phyloP scores from a whole-genome alignment of 2,113 vertebrate species.

The Astur gentilis region DNA sequence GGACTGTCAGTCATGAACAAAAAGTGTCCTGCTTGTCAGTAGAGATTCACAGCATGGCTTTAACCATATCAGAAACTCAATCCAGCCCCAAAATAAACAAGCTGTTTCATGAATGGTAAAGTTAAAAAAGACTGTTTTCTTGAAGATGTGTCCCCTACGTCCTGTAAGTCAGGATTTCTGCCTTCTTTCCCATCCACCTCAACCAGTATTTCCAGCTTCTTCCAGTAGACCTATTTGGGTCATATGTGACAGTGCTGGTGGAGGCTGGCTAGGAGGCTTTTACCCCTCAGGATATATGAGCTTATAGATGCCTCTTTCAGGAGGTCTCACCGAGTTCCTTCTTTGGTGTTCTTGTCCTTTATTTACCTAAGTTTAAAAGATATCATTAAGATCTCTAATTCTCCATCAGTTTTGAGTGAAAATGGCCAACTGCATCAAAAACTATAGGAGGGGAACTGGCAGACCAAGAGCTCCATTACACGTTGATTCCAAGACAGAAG shows the following conservation, averaged over 20 bases:
- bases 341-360: neutral
- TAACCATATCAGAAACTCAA: neutral
- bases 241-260: neutral
- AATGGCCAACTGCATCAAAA: neutral
- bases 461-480: neutral
- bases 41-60: neutral
- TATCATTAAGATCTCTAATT: neutral
- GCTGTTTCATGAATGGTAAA: neutral
- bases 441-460: neutral
- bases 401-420: neutral
- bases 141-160: neutral
- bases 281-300: neutral
- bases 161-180: neutral
- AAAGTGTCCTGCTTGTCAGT: neutral
- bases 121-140: neutral
- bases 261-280: neutral
- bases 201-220: neutral
- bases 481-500: neutral
- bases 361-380: neutral
- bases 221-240: neutral
- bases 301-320: neutral
- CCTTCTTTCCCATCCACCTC: neutral
- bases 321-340: neutral
- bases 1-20: neutral
- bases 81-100: neutral